A percentile compares a stretch with the other conserved stretches of the same genome.
These are phyloP conservation scores for Dermatemys mawii DNA, from an alignment of 2,113 vertebrate genomes.

Conservation along the genomic window DNA sequence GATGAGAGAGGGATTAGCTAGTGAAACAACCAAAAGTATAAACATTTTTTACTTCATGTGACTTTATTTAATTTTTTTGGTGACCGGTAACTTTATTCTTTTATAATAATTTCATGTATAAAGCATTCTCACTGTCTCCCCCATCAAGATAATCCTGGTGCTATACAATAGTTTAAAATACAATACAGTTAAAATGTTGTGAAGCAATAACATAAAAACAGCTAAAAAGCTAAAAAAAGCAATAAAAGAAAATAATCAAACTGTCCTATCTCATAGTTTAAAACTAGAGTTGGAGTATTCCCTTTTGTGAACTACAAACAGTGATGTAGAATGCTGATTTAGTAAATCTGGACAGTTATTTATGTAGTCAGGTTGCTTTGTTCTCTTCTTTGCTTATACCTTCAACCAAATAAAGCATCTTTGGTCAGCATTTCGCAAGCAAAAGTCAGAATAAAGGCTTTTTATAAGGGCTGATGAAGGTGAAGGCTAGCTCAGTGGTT, in stretches of 20 bases:
- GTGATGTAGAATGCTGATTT: neutral
- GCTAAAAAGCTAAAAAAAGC: accelerated
- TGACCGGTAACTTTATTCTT: neutral
- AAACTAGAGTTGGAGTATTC: neutral
- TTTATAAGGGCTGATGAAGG: neutral
- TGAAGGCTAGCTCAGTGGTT: too few relatives aligned
- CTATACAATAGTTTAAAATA: neutral
- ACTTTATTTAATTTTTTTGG: neutral
- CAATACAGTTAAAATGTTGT: neutral
- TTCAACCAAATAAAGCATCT: slow-evolving; percentile 23
- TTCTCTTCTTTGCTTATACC: slow-evolving; percentile 42
- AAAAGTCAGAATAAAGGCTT: slow-evolving; percentile 24
- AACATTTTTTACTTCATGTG: slow-evolving; percentile 1
- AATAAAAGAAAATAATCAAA: slow-evolving; percentile 19
- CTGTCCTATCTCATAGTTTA: neutral
- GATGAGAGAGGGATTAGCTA: neutral
- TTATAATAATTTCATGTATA: neutral
- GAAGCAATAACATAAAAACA: neutral
- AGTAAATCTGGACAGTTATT: slow-evolving; percentile 26
- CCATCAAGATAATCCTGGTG: neutral
- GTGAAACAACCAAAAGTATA: slow-evolving; percentile 4
- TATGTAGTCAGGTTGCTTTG: slow-evolving; percentile 36
- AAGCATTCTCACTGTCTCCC: neutral
- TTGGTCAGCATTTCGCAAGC: slow-evolving; percentile 8
- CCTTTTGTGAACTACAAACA: slow-evolving; percentile 4